Conservation (phyloP, 2,888 invertebrate species). For the Synanthedon tipuliformis region DNA sequence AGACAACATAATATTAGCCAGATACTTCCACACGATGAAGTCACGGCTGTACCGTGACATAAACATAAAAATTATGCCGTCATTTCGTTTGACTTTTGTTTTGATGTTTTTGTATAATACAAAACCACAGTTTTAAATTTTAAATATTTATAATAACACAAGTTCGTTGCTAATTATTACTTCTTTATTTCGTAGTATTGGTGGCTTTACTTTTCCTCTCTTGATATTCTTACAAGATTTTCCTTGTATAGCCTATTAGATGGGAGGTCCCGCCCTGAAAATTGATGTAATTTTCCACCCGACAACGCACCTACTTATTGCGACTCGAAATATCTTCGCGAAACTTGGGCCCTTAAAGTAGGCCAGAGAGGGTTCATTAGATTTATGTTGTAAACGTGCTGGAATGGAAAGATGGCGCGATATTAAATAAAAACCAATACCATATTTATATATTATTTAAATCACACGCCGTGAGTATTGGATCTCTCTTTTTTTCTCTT, state of each 20-base stretch:
- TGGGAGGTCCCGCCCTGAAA: constrained; percentile 38
- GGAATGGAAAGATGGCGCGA: too few species aligned
- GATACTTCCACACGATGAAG: constrained; percentile 28
- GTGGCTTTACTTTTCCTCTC: background rate
- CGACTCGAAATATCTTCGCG: constrained; percentile 46
- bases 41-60: constrained; percentile 23
- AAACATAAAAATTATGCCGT: constrained; percentile 6
- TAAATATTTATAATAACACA: too few species aligned
- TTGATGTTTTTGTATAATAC: too few species aligned
- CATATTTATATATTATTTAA: too few species aligned
- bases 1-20: constrained; percentile 29
- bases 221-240: constrained; percentile 15
- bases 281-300: constrained; percentile 59
- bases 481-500: too few species aligned
- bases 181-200: too few species aligned
- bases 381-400: constrained; percentile 25
- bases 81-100: too few species aligned
- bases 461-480: too few species aligned
- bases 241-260: constrained; percentile 37
- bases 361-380: constrained; percentile 33
- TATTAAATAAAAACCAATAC: too few species aligned
- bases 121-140: too few species aligned
- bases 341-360: constrained; percentile 35
- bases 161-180: too few species aligned
- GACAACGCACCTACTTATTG: constrained; percentile 53